Base-by-base conservation (phyloP, 2,113 vertebrate genomes). In the Aramus guarauna region DNA sequence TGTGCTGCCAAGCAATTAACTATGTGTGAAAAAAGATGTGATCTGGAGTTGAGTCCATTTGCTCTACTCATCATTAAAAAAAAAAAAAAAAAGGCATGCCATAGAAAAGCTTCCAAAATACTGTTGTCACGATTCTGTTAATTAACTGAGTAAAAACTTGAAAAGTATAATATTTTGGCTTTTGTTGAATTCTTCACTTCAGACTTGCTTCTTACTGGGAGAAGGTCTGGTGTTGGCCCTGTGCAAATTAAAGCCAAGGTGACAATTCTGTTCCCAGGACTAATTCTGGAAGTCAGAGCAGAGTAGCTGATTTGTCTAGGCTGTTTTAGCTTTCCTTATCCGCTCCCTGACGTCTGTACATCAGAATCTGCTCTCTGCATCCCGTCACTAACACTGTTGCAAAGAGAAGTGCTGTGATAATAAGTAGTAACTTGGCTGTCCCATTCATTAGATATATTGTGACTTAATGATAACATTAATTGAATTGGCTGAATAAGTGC, bases 401-500 rank as follows among this genome's bases (percentile, higher is more conserved):
- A 2, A 4, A 36, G 81, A 60, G 90, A 45, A 72, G 34, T 1
- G 43, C 74, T 12, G 5, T 3, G 94, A 93, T 92, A 97, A 29
- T 0, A 5, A n/a, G 21, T 9, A 58, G 63, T 9, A 6, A 9
- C 67, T 24, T 11, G 88, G 64, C 94, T 45, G 50, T 56, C 47
- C 63, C 45, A 1, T 26, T 34, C 67, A 12, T 5, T 48, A 75
- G 73, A 6, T 53, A 52, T 18, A 48, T 20, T 69, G 92, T 37
- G 63, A 14, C 91, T 94, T 9, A 50, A 26, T 5, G 94, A 95
- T 94, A 92, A 63, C 39, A 5, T 6, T 63, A 47, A 95, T 90
- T 32, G 91, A 69, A 32, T 55, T 80, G 94, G 88, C 92, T n/a
- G 55, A 15, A 24, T 55, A 32, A 94, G 94, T 74, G 96, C 79